A percentile compares a stretch with the other conserved stretches of the same genome.
Evolutionary conservation across 2,888 invertebrate species (phyloP).

Genomic region (Acanthococcus lagerstroemiae): DNA sequence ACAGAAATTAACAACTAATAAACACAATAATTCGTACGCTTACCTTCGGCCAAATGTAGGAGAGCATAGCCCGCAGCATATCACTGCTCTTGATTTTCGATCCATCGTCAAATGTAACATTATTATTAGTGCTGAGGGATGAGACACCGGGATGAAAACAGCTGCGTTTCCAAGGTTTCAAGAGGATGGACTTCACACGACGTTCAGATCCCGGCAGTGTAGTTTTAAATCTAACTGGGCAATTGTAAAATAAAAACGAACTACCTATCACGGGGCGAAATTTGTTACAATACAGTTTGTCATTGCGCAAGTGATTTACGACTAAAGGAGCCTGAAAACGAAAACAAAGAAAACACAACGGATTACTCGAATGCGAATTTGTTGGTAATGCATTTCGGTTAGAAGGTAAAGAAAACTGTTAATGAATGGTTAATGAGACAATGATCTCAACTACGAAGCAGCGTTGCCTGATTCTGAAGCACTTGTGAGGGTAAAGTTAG

Average conservation of each 20-base stretch:
- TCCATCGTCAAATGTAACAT: slow-evolving; percentile 49
- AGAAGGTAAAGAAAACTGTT: no score
- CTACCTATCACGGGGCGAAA: background rate
- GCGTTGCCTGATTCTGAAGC: no score
- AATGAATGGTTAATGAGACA: no score
- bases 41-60: slow-evolving; percentile 92
- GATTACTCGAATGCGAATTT: no score
- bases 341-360: slow-evolving; percentile 1
- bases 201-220: background rate
- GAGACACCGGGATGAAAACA: slow-evolving; percentile 88
- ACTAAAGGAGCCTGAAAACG: slow-evolving; percentile 13
- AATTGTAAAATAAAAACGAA: background rate
- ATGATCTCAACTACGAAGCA: no score
- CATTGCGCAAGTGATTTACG: background rate
- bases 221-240: slow-evolving; percentile 12
- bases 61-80: slow-evolving; percentile 79
- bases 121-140: slow-evolving; percentile 54
- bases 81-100: slow-evolving; percentile 56
- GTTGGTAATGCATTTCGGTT: no score
- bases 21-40: no score
- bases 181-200: background rate
- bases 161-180: slow-evolving; percentile 46
- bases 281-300: background rate
- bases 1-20: no score
- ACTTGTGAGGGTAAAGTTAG: no score